Conservation (phyloP, 2,113 vertebrate species). For the Corythornis cristatus region DNA sequence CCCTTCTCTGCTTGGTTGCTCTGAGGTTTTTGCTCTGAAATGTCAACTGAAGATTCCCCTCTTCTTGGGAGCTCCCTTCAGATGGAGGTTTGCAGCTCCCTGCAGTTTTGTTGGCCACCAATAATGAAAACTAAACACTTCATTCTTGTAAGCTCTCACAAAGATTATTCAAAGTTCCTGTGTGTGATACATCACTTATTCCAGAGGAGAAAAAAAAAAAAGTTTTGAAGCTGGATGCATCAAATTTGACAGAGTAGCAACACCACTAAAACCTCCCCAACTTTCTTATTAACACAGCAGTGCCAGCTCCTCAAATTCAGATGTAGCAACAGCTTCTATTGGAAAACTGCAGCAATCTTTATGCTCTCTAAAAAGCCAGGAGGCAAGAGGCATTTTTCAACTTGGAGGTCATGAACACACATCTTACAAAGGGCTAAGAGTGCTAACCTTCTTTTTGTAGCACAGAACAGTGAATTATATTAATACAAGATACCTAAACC, state of each 20-base stretch:
- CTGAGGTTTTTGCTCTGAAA: not conserved
- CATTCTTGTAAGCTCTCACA: not conserved
- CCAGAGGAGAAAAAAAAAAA: not conserved
- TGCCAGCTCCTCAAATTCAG: not conserved
- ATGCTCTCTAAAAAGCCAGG: not conserved
- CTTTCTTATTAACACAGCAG: not conserved
- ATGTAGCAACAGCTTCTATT: constrained; percentile 5
- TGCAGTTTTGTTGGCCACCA: not conserved
- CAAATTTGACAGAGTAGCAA: not conserved
- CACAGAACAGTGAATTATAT: not conserved
- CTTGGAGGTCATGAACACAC: not conserved
- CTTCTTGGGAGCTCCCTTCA: not conserved
- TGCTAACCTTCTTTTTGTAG: not conserved
- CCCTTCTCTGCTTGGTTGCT: not conserved
- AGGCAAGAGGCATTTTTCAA: not conserved
- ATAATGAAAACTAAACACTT: not conserved
- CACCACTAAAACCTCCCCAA: not conserved
- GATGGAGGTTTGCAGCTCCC: not conserved
- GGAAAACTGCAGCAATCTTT: not conserved
- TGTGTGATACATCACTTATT: not conserved
- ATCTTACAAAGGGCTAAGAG: not conserved
- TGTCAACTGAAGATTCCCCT: not conserved
- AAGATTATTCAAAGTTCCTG: not conserved
- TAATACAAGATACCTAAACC: not conserved
- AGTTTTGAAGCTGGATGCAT: not conserved